phyloP scores from a whole-genome alignment of 1,140 invertebrate species.

The Camponotus pennsylvanicus region DNA sequence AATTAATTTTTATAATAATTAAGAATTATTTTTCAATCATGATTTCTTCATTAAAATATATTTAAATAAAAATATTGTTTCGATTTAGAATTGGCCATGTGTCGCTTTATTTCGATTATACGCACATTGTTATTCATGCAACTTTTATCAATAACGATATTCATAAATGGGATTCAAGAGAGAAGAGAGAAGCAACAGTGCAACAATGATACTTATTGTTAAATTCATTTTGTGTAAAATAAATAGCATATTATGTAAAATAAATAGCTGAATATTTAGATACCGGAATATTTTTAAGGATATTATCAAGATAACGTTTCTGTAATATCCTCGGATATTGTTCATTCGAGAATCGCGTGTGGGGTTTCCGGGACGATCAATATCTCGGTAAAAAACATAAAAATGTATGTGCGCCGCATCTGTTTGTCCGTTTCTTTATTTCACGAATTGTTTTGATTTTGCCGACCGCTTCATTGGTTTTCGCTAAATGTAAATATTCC shows the following conservation, averaged over 20 bases:
- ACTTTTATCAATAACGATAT: neutral
- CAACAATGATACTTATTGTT: constrained; percentile 4
- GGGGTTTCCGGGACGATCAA: neutral
- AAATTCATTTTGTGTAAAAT: constrained; percentile 29
- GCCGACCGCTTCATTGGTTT: constrained; percentile 29
- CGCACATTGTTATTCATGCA: neutral
- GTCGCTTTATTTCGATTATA: neutral
- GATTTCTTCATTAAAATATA: neutral
- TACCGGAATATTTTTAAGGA: constrained; percentile 24
- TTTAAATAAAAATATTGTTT: neutral
- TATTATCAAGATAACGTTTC: neutral
- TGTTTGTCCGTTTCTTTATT: constrained; percentile 41
- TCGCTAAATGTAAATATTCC: constrained; percentile 7
- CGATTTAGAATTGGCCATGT: neutral
- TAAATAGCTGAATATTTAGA: constrained; percentile 46
- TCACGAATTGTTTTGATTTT: constrained; percentile 2
- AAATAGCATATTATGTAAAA: constrained; percentile 17
- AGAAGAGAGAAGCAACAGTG: neutral
- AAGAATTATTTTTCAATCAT: neutral
- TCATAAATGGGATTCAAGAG: neutral
- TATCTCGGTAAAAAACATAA: constrained; percentile 3
- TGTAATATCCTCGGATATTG: constrained; percentile 26
- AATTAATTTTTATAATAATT: neutral
- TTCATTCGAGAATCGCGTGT: constrained; percentile 17
- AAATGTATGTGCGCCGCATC: neutral